Percentiles rank a stretch among this genome's conserved stretches.
Conservation (phyloP, 2,888 invertebrate species). For the Lydus trimaculatus region DNA sequence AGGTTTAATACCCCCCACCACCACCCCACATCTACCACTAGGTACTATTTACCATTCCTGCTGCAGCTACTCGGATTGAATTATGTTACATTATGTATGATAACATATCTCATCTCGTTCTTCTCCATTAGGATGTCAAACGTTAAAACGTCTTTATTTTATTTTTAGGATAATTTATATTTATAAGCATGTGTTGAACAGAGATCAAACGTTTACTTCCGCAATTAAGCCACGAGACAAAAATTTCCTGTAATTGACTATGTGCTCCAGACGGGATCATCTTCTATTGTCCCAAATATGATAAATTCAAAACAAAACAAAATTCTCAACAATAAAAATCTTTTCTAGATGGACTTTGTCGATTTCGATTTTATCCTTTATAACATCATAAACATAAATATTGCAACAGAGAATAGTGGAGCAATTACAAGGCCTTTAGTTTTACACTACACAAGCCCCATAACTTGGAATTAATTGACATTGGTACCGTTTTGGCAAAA, state of each 20-base stretch:
- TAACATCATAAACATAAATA: conserved; percentile 6
- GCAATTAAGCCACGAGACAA: conserved; percentile 49
- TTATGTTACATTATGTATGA: conserved; percentile 36
- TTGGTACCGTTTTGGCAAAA: conserved; percentile 50
- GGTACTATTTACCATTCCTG: not conserved
- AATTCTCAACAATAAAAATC: no score
- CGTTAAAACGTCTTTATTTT: conserved; percentile 34
- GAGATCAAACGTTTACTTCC: conserved; percentile 48
- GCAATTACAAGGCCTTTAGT: conserved; percentile 42
- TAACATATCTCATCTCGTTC: conserved; percentile 39
- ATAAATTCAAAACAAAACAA: no score
- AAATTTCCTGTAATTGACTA: conserved; percentile 55
- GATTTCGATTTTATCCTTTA: no score
- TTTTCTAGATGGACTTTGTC: no score
- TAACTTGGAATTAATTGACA: conserved; percentile 56
- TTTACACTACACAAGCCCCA: conserved; percentile 38
- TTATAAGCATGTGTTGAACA: conserved; percentile 30
- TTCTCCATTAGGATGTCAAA: conserved; percentile 34
- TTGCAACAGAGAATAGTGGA: conserved; percentile 19
- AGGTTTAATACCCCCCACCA: not conserved
- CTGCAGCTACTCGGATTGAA: conserved; percentile 17
- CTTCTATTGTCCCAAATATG: conserved; percentile 27
- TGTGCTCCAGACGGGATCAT: conserved; percentile 39
- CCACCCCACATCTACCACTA: not conserved
- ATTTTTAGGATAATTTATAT: conserved; percentile 12